Conservation (phyloP, 2,113 vertebrate genomes). For the Ageneiosus marmoratus region DNA sequence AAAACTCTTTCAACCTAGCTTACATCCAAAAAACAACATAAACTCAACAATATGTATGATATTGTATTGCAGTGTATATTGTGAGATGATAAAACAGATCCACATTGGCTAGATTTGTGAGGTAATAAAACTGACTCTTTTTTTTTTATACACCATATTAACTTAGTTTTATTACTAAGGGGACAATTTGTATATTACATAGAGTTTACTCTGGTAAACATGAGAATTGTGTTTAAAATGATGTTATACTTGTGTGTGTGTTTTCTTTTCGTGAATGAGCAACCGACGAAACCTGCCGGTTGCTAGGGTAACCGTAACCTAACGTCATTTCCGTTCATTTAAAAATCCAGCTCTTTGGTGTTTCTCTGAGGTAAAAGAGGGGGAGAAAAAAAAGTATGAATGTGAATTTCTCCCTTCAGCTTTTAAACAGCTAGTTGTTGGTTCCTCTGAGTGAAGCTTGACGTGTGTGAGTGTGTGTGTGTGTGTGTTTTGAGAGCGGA, state of each 20-base stretch:
- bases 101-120: not conserved
- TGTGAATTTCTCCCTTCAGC: not conserved
- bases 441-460: not conserved
- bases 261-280: not conserved
- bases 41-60: constrained; percentile 1
- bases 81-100: not conserved
- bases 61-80: not conserved
- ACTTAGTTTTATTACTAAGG: no score
- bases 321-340: constrained; percentile 32
- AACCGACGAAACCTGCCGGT: not conserved
- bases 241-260: not conserved
- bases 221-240: not conserved
- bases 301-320: constrained; percentile 1
- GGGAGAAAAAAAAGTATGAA: constrained; percentile 16
- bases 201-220: not conserved
- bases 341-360: constrained; percentile 31
- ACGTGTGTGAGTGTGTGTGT: constrained; percentile 42
- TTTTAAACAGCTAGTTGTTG: not conserved
- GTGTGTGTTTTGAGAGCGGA: no score
- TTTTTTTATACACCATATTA: no score
- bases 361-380: constrained; percentile 45
- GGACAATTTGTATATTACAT: not conserved
- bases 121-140: not conserved
- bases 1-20: not conserved
- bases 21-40: no score